Evolutionary conservation across 2,113 vertebrate genomes (phyloP), one percentile per base, ranked within the genome.

Genomic region (Isichthys henryi): DNA sequence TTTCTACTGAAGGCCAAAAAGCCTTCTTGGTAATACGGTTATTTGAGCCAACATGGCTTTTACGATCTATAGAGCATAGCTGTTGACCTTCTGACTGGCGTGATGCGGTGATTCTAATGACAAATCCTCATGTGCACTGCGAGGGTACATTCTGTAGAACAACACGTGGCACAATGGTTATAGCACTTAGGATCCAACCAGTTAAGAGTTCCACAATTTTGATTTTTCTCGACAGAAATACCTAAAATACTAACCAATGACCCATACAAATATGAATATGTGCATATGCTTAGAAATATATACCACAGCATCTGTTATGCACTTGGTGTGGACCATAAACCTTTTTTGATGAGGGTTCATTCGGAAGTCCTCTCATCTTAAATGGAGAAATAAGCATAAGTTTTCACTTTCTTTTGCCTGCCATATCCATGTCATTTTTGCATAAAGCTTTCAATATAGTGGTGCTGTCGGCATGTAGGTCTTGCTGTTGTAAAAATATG

Each of bases 391-490:
- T 11, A 46, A 23, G 7, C 19, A 66, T 8, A 88, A 10, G 35
- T 66, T 43, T 88, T 88, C 21, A 27, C 19, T 88, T 62, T 88
- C 53, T 66, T 62, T 88, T 77, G 90, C 84, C 90, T 89, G 77
- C 89, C 85, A 66, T 58, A 35, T 17, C 39, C 89, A 88, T 88
- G 90, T 91, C 90, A 89, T 89, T 91, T 90, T 88, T 49, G 85
- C 89, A 92, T 91, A 91, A 90, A 91, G 89, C 87, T 91, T 91
- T 90, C 89, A 70, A 89, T 86, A 83, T 58, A 92, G 91, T 90
- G 91, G 91, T 87, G 92, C 91, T 91, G 86, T 92, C 86, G 56
- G 92, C 90, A 83, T 88, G 62, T 74, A 52, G 74, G 85, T 77
- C 90, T 87, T 89, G 48, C 58, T 52, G 70, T 90, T 80, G 86